A percentile compares a stretch with the other conserved stretches of the same genome.
Evolutionary conservation across 37 sponge, comb jelly and placozoan species (phyloP).

Genomic region (Lycopodina hypogea): DNA sequence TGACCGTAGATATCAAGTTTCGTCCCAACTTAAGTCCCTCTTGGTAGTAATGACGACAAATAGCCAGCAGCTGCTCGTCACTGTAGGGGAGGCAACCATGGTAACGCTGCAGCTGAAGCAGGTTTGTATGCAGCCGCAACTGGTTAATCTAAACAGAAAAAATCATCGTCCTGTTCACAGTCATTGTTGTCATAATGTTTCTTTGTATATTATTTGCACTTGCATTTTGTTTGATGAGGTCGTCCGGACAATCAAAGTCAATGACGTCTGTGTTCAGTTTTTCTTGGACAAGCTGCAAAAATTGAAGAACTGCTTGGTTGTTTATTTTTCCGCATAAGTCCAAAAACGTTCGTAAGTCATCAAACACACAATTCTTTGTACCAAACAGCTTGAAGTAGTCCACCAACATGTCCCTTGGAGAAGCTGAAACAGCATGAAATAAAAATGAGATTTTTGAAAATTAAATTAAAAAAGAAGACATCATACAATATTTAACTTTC

Average conservation of each 20-base stretch:
- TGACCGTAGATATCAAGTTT: constrained; percentile 9
- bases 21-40: constrained; percentile 33
- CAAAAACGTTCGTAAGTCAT: constrained; percentile 57
- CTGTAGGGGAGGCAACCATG: constrained; percentile 15
- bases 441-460: neutral
- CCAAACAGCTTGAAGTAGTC: constrained; percentile 74
- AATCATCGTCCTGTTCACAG: neutral
- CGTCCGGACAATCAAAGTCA: constrained; percentile 43
- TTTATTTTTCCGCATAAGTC: constrained; percentile 15
- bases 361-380: constrained; percentile 68
- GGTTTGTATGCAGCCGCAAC: constrained; percentile 24
- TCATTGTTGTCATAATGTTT: neutral
- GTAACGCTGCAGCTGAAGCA: constrained; percentile 52
- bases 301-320: constrained; percentile 26
- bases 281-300: constrained; percentile 20
- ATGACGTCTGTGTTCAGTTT: constrained; percentile 12
- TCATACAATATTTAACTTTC: neutral
- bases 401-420: constrained; percentile 34
- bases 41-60: constrained; percentile 17
- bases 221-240: constrained; percentile 50
- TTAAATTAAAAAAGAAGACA: neutral
- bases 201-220: neutral
- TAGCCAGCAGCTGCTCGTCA: constrained; percentile 9
- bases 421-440: constrained; percentile 13
- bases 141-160: constrained; percentile 19